A percentile compares a stretch with the other conserved stretches of the same genome.
Conservation (phyloP, 2,113 vertebrate genomes). For the Naja naja region DNA sequence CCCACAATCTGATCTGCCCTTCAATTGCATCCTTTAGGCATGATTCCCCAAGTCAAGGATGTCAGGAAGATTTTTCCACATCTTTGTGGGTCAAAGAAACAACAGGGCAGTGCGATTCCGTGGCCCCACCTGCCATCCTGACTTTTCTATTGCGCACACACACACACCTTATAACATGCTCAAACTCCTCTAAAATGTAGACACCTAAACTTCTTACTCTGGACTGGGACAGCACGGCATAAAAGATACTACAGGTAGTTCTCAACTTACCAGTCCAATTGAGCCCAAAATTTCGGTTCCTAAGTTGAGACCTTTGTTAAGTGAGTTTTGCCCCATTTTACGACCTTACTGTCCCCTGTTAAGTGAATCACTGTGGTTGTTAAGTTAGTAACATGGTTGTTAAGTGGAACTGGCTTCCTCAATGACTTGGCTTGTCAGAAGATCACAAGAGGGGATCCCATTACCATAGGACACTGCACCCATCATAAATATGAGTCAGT, state of each 20-base stretch:
- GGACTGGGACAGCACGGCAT: background rate
- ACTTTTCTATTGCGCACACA: background rate
- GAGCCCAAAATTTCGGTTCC: background rate
- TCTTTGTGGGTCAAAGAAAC: background rate
- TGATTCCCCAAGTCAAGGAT: background rate
- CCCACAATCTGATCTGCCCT: background rate
- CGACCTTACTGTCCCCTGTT: background rate
- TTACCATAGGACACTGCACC: background rate
- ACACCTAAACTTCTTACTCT: background rate
- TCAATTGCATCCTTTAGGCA: background rate
- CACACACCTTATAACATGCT: background rate
- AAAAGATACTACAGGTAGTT: background rate
- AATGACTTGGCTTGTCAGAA: background rate
- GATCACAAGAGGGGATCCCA: background rate
- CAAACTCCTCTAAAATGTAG: background rate
- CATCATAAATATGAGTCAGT: background rate
- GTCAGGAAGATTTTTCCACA: background rate
- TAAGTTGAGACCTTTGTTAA: background rate
- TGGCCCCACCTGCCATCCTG: background rate
- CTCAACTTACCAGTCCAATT: fast-evolving
- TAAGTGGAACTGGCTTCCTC: background rate
- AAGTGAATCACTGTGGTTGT: background rate
- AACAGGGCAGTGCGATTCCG: background rate
- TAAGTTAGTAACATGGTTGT: background rate
- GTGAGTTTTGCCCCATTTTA: background rate